Base-by-base conservation (phyloP, 2,797 vertebrate species). In the Toxotes lorentzi region DNA sequence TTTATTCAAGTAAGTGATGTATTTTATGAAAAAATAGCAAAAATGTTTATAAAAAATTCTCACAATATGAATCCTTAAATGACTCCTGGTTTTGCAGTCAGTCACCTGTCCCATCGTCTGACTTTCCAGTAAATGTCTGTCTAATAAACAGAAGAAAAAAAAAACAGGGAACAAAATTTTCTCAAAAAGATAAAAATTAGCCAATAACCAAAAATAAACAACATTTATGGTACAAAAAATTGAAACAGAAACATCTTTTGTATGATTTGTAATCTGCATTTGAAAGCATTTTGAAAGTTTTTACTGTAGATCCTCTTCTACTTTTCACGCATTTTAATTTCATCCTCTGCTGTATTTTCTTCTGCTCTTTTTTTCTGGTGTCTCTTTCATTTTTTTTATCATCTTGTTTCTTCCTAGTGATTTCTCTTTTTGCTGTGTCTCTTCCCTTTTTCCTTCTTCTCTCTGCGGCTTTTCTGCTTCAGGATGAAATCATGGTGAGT, bases 401-500 rank as follows among this genome's bases (percentile, higher is more conserved):
- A 3, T 23, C 13, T 30, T 38, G 9, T 70, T 67, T 81, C 76
- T 80, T 80, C 75, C 79, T 27, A 86, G 35, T 81, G 74, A 87
- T 85, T 85, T 87, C 50, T 84, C 53, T 71, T 61, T 79, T 61
- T 86, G 40, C 53, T 82, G 30, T 82, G 21, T 79, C 41, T 77
- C 51, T 47, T 78, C 63, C 32, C 24, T 58, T 71, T 73, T 81
- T 38, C 23, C 41, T 56, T 92, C 94, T 93, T 92, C 87, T 93
- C 90, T 84, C 84, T 94, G 94, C 94, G 95, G 93, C 91, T 95
- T 93, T 94, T 95, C 94, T 95, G 93, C 93, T 82, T 57, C 95
- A 99, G 97, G 98, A 99, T 97, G 98, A 99, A 94, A 98, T 98
- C 94, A 97, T 99, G 98, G 98, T 99, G 95, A 99, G 98, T 99